phyloP scores from a whole-genome alignment of 1,140 invertebrate genomes.

The Hestina assimilis region DNA sequence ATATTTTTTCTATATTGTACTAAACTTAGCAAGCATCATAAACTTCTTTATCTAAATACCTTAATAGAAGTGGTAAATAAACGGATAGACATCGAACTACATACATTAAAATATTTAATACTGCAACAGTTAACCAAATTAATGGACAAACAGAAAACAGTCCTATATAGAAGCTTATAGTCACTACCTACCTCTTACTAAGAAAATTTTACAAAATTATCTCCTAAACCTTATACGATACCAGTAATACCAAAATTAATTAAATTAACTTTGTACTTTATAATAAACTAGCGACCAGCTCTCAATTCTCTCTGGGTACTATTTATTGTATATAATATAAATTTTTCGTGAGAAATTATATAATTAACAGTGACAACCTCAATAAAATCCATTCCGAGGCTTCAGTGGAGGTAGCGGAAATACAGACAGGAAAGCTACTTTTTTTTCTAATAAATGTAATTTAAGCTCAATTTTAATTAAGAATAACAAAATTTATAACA shows the following conservation, averaged over 20 bases:
- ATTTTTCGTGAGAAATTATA: no score
- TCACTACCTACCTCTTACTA: slow-evolving; percentile 25
- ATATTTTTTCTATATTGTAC: no score
- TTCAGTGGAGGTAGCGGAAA: no score
- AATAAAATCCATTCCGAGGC: no score
- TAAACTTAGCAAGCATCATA: neutral
- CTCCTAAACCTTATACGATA: slow-evolving; percentile 11
- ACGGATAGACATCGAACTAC: slow-evolving; percentile 30
- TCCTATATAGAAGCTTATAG: slow-evolving; percentile 32
- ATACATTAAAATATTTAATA: slow-evolving; percentile 40
- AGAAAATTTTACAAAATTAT: slow-evolving; percentile 41
- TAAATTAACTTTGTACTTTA: neutral
- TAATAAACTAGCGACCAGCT: no score
- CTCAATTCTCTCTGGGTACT: no score
- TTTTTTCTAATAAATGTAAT: no score
- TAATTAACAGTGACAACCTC: no score
- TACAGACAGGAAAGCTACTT: no score
- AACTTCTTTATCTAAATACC: slow-evolving; percentile 2
- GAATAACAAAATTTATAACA: no score
- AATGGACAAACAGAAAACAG: slow-evolving; percentile 20
- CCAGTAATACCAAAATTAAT: slow-evolving; percentile 6
- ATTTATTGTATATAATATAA: no score
- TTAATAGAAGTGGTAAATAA: slow-evolving; percentile 15
- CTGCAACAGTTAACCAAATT: slow-evolving; percentile 35
- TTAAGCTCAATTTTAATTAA: no score